Evolutionary conservation across 2,113 vertebrate species (phyloP), one percentile per base, ranked within the genome.

Genomic region (Siphamia tubifer): DNA sequence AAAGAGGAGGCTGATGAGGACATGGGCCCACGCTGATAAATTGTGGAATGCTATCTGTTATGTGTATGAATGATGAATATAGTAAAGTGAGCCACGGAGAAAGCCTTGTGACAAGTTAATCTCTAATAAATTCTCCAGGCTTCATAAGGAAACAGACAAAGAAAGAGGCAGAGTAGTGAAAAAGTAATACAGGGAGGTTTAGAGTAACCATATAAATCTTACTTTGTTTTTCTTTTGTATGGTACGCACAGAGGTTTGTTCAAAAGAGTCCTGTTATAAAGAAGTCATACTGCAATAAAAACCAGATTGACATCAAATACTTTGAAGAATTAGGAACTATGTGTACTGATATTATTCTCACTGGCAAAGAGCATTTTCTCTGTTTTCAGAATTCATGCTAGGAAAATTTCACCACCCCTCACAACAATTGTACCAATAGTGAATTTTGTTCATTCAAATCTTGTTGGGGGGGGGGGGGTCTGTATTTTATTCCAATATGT

Each of bases 41-140:
- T 43, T 77, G 81, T 77, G 85, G 83, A 90, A 89, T 86, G 83
- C 83, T 81, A 83, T 79, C 74, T 87, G 81, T 78, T 86, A 76
- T 81, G 74, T 68, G 74, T 70, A 74, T 83, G 65, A 87, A 77
- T 80, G 69, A 87, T 86, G 66, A 73, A 85, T 74, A 28, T 31
- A 64, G 86, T 86, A 84, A 89, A 82, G 75, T 40, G 58, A 86
- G 79, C 80, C 11, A 35, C 55, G 72, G 65, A 83, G 83, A 86
- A 81, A 82, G 54, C 58, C 36, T 67, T 75, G 74, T 79, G 86
- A 86, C 81, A 82, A 71, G 77, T 76, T 87, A 78, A 86, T 86
- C 83, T 78, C 71, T 45, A 79, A 81, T 85, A 83, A 82, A 84
- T 84, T 81, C 12, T 86, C 69, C 77, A 83, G 77, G 76, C 68